Percentiles rank a stretch among this genome's conserved stretches.
These are phyloP conservation scores for Microcebus murinus DNA, from an alignment of 2,113 vertebrate species.

Conservation along the genomic window DNA sequence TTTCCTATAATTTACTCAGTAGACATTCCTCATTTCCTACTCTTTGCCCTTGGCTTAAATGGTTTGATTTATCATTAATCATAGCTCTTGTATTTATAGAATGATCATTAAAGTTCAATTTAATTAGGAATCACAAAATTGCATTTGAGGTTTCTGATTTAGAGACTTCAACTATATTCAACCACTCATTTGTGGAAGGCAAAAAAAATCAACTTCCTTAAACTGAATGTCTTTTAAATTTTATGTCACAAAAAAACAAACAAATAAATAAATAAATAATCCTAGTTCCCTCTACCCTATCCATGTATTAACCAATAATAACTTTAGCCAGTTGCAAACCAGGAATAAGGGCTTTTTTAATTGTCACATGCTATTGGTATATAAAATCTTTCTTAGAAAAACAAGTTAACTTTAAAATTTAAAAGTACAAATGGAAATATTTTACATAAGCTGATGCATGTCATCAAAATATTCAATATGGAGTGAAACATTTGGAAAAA, in stretches of 20 bases:
- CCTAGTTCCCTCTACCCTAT: accelerated
- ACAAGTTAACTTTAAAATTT: neutral
- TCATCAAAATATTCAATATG: neutral
- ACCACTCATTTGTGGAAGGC: neutral
- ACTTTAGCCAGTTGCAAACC: neutral
- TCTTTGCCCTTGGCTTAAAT: slow-evolving; percentile 56
- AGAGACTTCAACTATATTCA: slow-evolving; percentile 55
- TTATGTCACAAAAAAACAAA: neutral
- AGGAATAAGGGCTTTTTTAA: neutral
- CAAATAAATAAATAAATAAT: neutral
- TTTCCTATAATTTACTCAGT: slow-evolving; percentile 58
- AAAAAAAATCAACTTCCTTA: neutral
- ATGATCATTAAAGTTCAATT: slow-evolving; percentile 50
- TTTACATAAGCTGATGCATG: neutral
- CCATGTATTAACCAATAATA: neutral
- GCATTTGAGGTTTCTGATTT: neutral
- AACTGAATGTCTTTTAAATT: neutral
- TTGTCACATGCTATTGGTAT: neutral
- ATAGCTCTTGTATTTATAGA: neutral
- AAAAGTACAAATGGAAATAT: neutral
- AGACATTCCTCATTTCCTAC: slow-evolving; percentile 54
- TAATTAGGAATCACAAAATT: slow-evolving; percentile 16
- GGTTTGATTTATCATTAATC: neutral
- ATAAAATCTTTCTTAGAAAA: neutral
- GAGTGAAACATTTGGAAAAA: neutral